Evolutionary conservation across 1,140 invertebrate species (phyloP).

Genomic region (Drosophila littoralis): DNA sequence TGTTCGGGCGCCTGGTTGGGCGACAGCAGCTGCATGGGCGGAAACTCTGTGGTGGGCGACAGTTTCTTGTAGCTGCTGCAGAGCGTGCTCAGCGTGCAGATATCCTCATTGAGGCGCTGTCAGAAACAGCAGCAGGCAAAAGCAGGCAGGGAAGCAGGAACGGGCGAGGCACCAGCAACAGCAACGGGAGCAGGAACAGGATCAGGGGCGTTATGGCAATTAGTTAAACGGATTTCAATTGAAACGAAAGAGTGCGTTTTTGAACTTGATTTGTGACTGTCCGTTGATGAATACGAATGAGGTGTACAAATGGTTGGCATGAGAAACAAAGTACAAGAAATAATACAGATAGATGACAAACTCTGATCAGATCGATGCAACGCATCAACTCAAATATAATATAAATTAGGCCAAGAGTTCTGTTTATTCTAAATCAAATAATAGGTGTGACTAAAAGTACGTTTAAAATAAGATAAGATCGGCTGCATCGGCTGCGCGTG

Average conservation of each 20-base stretch:
- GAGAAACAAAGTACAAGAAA: slow-evolving; percentile 46
- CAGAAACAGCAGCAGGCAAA: slow-evolving; percentile 25
- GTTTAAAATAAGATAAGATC: slow-evolving; percentile 50
- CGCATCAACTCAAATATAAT: slow-evolving; percentile 18
- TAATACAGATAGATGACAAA: slow-evolving; percentile 9
- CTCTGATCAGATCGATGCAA: slow-evolving; percentile 15
- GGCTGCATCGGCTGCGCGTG: slow-evolving; percentile 42
- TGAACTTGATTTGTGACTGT: slow-evolving; percentile 75
- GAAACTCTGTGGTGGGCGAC: slow-evolving; percentile 79
- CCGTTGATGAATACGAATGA: slow-evolving; percentile 52
- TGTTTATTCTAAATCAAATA: slow-evolving; percentile 48
- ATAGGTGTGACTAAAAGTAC: slow-evolving; percentile 47
- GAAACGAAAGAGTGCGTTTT: slow-evolving; percentile 79
- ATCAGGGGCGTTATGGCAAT: slow-evolving; percentile 43
- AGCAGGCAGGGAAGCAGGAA: background rate
- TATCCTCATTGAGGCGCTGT: slow-evolving; percentile 86
- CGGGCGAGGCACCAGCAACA: slow-evolving; percentile 14
- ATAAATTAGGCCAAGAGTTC: slow-evolving; percentile 43
- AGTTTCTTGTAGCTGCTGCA: slow-evolving; percentile 84
- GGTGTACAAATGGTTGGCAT: slow-evolving; percentile 30
- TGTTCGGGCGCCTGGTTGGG: slow-evolving; percentile 57
- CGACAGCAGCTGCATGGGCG: slow-evolving; percentile 68
- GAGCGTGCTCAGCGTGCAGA: slow-evolving; percentile 85
- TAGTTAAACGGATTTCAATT: slow-evolving; percentile 69
- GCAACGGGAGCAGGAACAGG: slow-evolving; percentile 16